Evolutionary conservation across 2,888 invertebrate species (phyloP).

Genomic region (Orthosia gracilis): DNA sequence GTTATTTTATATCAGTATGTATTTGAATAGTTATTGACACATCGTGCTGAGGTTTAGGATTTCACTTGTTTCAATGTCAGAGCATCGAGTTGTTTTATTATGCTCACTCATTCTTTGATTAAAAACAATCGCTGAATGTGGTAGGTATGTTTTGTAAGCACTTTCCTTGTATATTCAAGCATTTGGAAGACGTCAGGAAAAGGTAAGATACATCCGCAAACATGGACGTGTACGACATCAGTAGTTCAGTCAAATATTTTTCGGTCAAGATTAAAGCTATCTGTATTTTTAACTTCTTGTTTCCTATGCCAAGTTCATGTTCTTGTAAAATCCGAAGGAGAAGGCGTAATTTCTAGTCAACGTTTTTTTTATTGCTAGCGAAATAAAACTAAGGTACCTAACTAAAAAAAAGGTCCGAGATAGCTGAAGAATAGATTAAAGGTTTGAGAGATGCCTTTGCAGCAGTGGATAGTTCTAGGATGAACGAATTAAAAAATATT

Average conservation of each 20-base stretch:
- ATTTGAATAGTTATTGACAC: slow-evolving; percentile 75
- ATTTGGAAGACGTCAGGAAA: neutral
- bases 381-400: too few species aligned
- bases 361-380: too few species aligned
- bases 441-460: too few species aligned
- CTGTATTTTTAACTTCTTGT: neutral
- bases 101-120: slow-evolving; percentile 61
- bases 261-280: neutral
- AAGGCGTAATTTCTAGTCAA: too few species aligned
- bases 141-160: slow-evolving; percentile 32
- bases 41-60: slow-evolving; percentile 72
- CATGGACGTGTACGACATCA: neutral
- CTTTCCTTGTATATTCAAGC: slow-evolving; percentile 32
- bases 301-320: neutral
- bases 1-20: slow-evolving; percentile 43
- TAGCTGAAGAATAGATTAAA: too few species aligned
- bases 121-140: slow-evolving; percentile 59
- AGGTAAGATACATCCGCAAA: slow-evolving; percentile 31
- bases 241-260: neutral
- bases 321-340: too few species aligned
- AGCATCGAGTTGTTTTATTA: slow-evolving; percentile 58
- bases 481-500: neutral
- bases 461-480: too few species aligned
- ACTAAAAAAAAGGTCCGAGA: too few species aligned
- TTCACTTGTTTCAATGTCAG: slow-evolving; percentile 83